A percentile compares a stretch with the other conserved stretches of the same genome.
Conservation (phyloP, 2,113 vertebrate species). For the pig (Sus scrofa) region DNA sequence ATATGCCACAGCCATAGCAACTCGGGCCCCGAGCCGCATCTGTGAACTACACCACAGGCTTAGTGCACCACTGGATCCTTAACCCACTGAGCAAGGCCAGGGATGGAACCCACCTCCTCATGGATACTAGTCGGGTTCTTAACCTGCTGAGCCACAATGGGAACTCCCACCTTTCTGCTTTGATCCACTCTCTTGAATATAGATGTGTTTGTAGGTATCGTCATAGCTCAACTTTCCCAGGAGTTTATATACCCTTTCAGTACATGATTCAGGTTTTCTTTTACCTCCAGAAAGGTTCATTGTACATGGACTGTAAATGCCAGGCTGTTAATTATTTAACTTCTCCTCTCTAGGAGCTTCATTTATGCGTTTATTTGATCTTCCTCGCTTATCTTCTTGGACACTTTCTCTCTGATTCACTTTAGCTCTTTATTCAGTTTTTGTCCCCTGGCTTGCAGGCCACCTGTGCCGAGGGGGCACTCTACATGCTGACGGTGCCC, state of each 20-base stretch:
- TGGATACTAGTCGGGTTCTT: too few species aligned
- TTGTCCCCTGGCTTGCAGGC: slow-evolving; percentile 73
- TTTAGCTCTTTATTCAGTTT: background rate
- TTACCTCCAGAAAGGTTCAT: background rate
- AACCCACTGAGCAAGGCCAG: too few species aligned
- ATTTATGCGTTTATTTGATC: background rate
- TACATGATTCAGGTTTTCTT: background rate
- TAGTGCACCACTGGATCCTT: too few species aligned
- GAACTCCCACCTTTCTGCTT: too few species aligned
- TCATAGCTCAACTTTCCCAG: background rate
- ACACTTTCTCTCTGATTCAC: background rate
- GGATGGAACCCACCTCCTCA: too few species aligned
- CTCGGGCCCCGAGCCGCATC: too few species aligned
- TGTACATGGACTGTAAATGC: background rate
- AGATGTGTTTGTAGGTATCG: background rate
- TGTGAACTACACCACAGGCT: too few species aligned
- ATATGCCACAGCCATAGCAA: too few species aligned
- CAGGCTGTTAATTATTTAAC: background rate
- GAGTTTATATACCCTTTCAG: background rate
- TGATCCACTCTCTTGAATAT: background rate
- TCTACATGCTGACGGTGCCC: slow-evolving; percentile 82
- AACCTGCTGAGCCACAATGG: too few species aligned
- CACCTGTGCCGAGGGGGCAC: slow-evolving; percentile 81
- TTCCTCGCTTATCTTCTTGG: background rate
- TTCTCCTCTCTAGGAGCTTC: background rate